A percentile compares a stretch with the other conserved stretches of the same genome.
Evolutionary conservation across 1,140 invertebrate genomes (phyloP).

Genomic region (Drosophila ambigua): DNA sequence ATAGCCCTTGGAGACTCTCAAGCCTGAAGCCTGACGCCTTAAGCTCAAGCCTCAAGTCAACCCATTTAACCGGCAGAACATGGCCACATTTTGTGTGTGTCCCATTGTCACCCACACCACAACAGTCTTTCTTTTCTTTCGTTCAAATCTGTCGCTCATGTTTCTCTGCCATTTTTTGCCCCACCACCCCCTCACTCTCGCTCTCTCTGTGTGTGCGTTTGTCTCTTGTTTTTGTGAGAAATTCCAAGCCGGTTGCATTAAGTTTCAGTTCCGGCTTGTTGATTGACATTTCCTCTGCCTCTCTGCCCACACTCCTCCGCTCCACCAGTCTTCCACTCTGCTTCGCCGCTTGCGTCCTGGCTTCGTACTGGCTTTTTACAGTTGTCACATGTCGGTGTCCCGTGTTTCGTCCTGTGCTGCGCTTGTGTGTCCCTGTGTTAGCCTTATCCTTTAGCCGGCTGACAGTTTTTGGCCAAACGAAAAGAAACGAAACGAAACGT

Average conservation of each 20-base stretch:
- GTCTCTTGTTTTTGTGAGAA: conserved; percentile 29
- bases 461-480: conserved; percentile 38
- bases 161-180: not conserved
- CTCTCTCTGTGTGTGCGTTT: not conserved
- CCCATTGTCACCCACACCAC: conserved; percentile 1
- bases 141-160: too few species aligned
- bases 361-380: not conserved
- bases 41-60: conserved; percentile 34
- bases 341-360: not conserved
- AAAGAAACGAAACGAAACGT: conserved; percentile 10
- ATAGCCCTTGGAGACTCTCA: conserved; percentile 46
- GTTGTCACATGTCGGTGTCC: conserved; percentile 1
- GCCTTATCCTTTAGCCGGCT: conserved; percentile 35
- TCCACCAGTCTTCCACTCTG: not conserved
- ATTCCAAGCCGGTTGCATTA: conserved; percentile 66
- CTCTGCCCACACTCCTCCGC: too few species aligned
- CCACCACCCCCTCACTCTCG: too few species aligned
- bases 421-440: not conserved
- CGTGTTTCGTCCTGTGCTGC: not conserved
- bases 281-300: conserved; percentile 69
- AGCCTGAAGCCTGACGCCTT: too few species aligned
- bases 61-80: conserved; percentile 49
- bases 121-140: not conserved
- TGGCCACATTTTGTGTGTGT: conserved; percentile 21
- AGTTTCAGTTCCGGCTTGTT: conserved; percentile 75